Percentiles rank a stretch among this genome's conserved stretches.
These are phyloP conservation scores for Melanerpes aurifrons DNA, from an alignment of 2,113 vertebrate species.

Conservation along the genomic window DNA sequence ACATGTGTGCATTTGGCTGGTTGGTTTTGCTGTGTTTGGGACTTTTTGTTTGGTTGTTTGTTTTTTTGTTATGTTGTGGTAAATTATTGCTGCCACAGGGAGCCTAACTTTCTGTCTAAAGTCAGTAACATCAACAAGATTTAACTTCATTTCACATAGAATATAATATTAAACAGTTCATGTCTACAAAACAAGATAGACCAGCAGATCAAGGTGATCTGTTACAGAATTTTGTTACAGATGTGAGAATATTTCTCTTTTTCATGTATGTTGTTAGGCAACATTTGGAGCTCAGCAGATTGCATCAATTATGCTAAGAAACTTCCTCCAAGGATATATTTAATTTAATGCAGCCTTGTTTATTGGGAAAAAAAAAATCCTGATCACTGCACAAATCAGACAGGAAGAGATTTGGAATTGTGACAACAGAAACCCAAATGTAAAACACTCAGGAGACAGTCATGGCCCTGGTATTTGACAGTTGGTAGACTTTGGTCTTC, in stretches of 20 bases:
- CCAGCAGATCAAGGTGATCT: neutral
- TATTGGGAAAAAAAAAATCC: neutral
- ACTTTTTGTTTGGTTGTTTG: neutral
- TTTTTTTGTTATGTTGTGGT: rapidly evolving
- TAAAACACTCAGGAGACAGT: neutral
- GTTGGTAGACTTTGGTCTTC: neutral
- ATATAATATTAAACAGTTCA: neutral
- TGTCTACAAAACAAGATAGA: neutral
- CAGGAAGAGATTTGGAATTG: neutral
- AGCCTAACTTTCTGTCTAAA: neutral
- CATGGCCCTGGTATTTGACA: neutral
- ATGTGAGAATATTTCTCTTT: neutral
- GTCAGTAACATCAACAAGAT: neutral
- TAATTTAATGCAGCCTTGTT: neutral
- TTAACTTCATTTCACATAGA: neutral
- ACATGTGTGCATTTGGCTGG: too few relatives aligned
- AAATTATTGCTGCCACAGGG: neutral
- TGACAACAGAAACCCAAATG: neutral
- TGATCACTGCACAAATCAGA: neutral
- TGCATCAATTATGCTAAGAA: neutral
- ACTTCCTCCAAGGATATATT: neutral
- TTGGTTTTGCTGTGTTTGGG: too few relatives aligned
- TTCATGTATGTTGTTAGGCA: neutral
- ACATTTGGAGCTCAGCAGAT: neutral
- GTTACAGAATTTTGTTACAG: neutral